These are phyloP conservation scores for Sebastes diaconus DNA, from an alignment of 2,797 vertebrate genomes.

Conservation along the genomic window DNA sequence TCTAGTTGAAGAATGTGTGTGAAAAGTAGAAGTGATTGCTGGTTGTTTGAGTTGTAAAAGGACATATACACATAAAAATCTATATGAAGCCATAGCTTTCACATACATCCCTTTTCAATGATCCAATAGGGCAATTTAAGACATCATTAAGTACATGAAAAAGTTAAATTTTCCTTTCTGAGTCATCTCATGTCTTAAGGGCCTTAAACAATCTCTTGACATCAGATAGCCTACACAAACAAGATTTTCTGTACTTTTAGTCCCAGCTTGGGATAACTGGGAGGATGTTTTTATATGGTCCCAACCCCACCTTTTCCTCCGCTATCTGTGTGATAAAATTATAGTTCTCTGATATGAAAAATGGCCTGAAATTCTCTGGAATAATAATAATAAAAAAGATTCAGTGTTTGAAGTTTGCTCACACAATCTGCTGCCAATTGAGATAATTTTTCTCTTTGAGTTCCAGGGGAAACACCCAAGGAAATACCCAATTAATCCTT, in stretches of 20 bases:
- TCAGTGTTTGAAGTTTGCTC: constrained; percentile 12
- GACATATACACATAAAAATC: not conserved
- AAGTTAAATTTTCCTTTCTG: not conserved
- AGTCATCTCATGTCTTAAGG: not conserved
- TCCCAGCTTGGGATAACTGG: not conserved
- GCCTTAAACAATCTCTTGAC: not conserved
- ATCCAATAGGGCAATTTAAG: not conserved
- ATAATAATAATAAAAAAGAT: not conserved
- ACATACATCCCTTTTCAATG: not conserved
- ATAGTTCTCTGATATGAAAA: not conserved
- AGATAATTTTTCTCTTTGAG: constrained; percentile 8
- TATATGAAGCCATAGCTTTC: not conserved
- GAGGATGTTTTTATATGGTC: not conserved
- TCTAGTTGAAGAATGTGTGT: not conserved
- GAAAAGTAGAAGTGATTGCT: not conserved
- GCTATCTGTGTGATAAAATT: not conserved
- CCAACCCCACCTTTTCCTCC: constrained; percentile 30
- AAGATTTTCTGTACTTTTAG: not conserved
- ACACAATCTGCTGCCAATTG: not conserved
- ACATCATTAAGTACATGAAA: not conserved
- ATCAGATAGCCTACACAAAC: not conserved
- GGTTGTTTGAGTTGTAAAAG: not conserved
- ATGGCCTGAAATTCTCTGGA: not conserved
- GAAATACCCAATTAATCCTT: not conserved
- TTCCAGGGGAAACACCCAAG: not conserved